Conservation (phyloP, 2,113 vertebrate genomes). For the Ageneiosus marmoratus region DNA sequence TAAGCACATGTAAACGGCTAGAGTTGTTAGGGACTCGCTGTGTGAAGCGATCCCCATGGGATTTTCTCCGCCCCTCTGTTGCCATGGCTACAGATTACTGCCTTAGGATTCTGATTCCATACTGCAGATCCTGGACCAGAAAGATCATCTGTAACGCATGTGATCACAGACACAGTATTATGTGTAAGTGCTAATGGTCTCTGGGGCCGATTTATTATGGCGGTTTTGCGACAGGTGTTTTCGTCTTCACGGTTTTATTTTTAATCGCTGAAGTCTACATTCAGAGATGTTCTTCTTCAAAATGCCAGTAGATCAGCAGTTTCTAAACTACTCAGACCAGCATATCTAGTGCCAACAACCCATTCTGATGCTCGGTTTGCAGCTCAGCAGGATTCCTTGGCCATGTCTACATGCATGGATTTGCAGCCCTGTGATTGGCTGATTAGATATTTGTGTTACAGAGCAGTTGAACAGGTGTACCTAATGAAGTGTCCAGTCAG, state of each 20-base stretch:
- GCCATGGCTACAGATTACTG: constrained; percentile 31
- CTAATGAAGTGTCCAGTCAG: no score
- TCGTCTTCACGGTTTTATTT: not conserved
- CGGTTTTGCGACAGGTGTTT: not conserved
- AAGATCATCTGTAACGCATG: not conserved
- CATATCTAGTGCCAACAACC: no score
- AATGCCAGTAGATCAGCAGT: no score
- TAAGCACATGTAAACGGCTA: not conserved
- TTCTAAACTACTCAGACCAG: no score
- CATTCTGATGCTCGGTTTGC: no score
- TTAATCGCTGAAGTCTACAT: not conserved
- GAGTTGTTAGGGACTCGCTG: constrained; percentile 23
- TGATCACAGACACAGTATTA: not conserved
- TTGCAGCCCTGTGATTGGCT: no score
- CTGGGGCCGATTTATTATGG: not conserved
- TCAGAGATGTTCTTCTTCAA: no score
- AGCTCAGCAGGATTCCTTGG: no score
- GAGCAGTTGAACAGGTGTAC: no score
- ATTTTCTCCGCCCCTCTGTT: constrained; percentile 21
- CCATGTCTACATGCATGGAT: no score
- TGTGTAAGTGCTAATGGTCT: not conserved
- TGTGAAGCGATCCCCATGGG: constrained; percentile 18
- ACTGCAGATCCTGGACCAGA: constrained; percentile 24
- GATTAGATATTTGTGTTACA: no score
- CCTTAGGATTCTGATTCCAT: constrained; percentile 26